Percentiles rank a stretch among this genome's conserved stretches.
phyloP scores from a whole-genome alignment of 1,140 invertebrate species.

The Lordiphosa mommai region DNA sequence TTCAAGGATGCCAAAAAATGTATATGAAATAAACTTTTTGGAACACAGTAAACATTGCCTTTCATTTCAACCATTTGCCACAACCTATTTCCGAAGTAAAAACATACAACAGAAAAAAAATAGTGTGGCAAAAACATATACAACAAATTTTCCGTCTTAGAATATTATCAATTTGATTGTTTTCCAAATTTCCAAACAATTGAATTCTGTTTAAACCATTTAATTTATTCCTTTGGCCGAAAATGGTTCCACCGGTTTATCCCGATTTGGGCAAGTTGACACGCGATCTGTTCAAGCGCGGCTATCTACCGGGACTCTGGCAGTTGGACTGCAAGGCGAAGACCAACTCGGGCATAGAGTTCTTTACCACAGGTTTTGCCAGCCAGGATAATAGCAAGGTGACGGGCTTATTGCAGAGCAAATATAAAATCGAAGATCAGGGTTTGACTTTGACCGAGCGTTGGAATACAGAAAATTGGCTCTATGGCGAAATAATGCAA shows the following conservation, averaged over 20 bases:
- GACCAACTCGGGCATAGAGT: conserved; percentile 46
- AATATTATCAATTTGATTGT: too few species aligned
- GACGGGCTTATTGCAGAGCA: conserved; percentile 49
- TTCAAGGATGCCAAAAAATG: too few species aligned
- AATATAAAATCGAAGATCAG: conserved; percentile 53
- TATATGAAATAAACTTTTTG: too few species aligned
- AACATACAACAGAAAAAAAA: too few species aligned
- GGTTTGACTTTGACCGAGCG: conserved; percentile 48
- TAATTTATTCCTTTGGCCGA: conserved; percentile 23
- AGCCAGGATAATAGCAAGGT: conserved; percentile 53
- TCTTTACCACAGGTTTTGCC: conserved; percentile 41
- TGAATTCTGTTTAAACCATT: conserved; percentile 15
- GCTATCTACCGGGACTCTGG: conserved; percentile 62
- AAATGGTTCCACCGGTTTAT: conserved; percentile 44
- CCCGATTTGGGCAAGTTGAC: conserved; percentile 51
- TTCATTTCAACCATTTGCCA: too few species aligned
- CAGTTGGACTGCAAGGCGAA: conserved; percentile 52
- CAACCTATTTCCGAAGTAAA: too few species aligned
- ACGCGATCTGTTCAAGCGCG: conserved; percentile 45
- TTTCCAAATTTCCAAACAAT: not conserved
- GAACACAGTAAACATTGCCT: too few species aligned
- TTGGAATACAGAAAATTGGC: conserved; percentile 54
- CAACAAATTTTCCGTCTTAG: conserved; percentile 16
- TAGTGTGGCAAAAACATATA: not conserved
- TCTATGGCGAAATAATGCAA: conserved; percentile 54